Base-by-base conservation (phyloP, 2,113 vertebrate genomes). In the Spermophilus dauricus region DNA sequence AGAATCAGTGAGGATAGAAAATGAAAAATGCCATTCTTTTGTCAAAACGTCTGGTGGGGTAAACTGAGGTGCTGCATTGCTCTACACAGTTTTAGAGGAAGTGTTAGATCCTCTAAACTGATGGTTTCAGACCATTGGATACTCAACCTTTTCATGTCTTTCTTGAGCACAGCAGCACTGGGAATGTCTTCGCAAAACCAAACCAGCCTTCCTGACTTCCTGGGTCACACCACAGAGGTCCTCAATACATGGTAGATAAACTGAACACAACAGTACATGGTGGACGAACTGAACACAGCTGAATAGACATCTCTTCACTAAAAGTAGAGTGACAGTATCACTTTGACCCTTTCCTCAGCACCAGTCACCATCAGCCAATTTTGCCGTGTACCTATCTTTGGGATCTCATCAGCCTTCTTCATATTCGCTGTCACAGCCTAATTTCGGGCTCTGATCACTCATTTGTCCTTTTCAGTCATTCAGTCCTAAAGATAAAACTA, bases 1-100 rank as follows among this genome's bases (percentile, higher is more conserved):
- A 92, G 28, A 61, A 72, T 56, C 48, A 63, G n/a, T 87, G 20
- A 76, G n/a, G 16, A 63, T 76, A 69, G 82, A 13, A 89, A 92
- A 78, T 65, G 67, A 70, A 24, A 76, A 92, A 32, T 3, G 61
- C 13, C 70, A 75, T 89, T 83, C 45, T 58, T 24, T 85, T 48
- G 22, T n/a, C 48, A 95, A 81, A 67, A 63, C 45, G 3, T 65
- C 77, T n/a, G 37, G 11, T 34, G 58, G 72, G 37, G 20, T 61
- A 58, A 61, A 82, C 39, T 76, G 37, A 45, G 12, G 1, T 34
- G 16, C 18, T 84, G 61, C 18, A 53, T 61, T 86, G 37, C 86
- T 65, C 22, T 17, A 53, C 16, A 81, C 63, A 61, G 4, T 67
- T 81, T 86, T 89, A 81, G 24, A 20, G 26, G 37, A 42, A 32